phyloP scores from a whole-genome alignment of 2,113 vertebrate genomes.

The Chlorocebus sabaeus region DNA sequence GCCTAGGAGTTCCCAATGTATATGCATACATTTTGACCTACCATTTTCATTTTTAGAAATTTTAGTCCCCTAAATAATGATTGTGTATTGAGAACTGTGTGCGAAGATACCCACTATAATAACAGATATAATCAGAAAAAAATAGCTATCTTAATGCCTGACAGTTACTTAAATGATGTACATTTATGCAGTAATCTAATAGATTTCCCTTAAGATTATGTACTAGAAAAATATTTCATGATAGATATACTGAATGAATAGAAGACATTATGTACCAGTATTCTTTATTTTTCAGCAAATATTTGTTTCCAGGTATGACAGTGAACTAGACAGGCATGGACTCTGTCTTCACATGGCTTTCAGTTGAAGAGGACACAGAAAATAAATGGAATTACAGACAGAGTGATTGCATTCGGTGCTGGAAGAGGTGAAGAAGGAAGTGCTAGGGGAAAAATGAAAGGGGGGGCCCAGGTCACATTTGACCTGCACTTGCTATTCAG shows the following conservation, averaged over 20 bases:
- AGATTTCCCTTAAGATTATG: not conserved
- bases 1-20: not conserved
- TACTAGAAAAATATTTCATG: not conserved
- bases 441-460: not conserved
- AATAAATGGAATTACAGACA: not conserved
- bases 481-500: not conserved
- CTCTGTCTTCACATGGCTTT: not conserved
- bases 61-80: not conserved
- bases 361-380: not conserved
- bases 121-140: not conserved
- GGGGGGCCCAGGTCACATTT: not conserved
- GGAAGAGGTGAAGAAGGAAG: not conserved
- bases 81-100: not conserved
- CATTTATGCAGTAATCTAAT: not conserved
- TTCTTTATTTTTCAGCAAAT: not conserved
- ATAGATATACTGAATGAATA: not conserved
- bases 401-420: not conserved
- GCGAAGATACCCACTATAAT: not conserved
- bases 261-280: not conserved
- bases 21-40: too few relatives aligned
- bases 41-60: not conserved
- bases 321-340: not conserved
- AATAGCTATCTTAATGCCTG: not conserved
- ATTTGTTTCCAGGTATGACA: not conserved
- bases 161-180: not conserved